Base-by-base conservation (phyloP, 2,797 vertebrate species). In the Sebastes oblongus region DNA sequence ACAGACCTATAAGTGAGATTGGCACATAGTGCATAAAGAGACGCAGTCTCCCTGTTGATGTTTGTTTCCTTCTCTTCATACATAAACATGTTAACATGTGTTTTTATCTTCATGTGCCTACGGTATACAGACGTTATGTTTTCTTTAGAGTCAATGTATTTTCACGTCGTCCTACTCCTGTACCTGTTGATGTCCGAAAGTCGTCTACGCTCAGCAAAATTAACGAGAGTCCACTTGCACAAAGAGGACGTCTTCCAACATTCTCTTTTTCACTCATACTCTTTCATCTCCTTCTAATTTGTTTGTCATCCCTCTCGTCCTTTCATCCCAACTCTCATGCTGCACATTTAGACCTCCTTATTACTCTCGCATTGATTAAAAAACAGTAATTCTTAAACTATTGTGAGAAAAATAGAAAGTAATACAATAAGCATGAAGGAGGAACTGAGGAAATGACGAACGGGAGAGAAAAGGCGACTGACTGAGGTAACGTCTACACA, bases 1-100 rank as follows among this genome's bases (percentile, higher is more conserved):
- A 77, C 76, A 61, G 83, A 81, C 74, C 75, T 75, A 8, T 61
- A 77, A 84, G 78, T 84, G 64, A 79, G 83, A 69, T 46, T 68
- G 80, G 67, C 83, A 82, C 59, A 58, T 3, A 20, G 16, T 72
- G 71, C 27, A 61, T 50, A 27, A 54, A 52, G 46, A 75, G 27
- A 30, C 42, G 11, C 16, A 3, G 1, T 32, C 55, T 32, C 39
- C 11, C 18, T 27, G 32, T 59, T 62, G 25, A 8, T 75, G 22
- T 72, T 13, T 30, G 64, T 39, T 24, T 50, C 22, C 24, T 9
- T 39, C 20, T 8, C 3, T 42, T 0, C 6, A 0, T 30, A 1
- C 32, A 69, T 5, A 9, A 10, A 2, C 54, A 70, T 25, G 12
- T 39, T 4, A 10, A 20, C 20, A 1, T 27, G 5, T 27, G 27